Conservation (phyloP, 2,113 vertebrate species). For the Mohoua ochrocephala region DNA sequence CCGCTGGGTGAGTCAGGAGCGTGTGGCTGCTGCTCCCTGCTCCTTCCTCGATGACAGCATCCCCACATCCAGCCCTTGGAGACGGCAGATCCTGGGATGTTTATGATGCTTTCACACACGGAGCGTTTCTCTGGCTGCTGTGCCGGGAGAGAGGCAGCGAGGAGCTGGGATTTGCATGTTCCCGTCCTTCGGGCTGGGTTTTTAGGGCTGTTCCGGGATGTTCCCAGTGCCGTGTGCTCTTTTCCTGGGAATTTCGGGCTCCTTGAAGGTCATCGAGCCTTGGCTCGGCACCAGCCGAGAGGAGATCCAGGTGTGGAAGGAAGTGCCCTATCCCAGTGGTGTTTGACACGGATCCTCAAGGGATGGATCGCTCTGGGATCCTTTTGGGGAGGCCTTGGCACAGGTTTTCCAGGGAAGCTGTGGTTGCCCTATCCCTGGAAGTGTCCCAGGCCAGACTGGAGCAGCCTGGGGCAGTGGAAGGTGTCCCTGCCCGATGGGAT, state of each 20-base stretch:
- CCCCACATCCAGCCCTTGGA: not conserved
- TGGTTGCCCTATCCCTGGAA: not conserved
- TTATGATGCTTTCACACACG: not conserved
- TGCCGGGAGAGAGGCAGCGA: not conserved
- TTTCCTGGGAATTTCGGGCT: not conserved
- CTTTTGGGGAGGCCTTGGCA: not conserved
- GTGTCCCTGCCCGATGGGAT: not conserved
- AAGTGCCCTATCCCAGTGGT: fast-evolving
- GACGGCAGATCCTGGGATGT: not conserved
- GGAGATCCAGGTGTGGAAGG: not conserved
- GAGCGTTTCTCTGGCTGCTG: not conserved
- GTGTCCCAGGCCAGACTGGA: not conserved
- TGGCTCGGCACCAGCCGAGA: fast-evolving
- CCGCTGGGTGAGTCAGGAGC: conserved; percentile 16
- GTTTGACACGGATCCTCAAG: not conserved
- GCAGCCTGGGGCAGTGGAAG: fast-evolving
- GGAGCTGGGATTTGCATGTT: not conserved
- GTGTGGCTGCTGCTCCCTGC: not conserved
- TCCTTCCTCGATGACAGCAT: conserved; percentile 32
- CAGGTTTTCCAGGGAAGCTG: not conserved
- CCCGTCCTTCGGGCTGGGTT: not conserved
- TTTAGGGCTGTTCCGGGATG: fast-evolving
- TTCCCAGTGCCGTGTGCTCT: fast-evolving
- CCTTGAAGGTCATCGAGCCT: not conserved
- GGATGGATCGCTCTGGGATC: not conserved